Conservation (phyloP, 1,140 invertebrate genomes). For the Penaeus japonicus region DNA sequence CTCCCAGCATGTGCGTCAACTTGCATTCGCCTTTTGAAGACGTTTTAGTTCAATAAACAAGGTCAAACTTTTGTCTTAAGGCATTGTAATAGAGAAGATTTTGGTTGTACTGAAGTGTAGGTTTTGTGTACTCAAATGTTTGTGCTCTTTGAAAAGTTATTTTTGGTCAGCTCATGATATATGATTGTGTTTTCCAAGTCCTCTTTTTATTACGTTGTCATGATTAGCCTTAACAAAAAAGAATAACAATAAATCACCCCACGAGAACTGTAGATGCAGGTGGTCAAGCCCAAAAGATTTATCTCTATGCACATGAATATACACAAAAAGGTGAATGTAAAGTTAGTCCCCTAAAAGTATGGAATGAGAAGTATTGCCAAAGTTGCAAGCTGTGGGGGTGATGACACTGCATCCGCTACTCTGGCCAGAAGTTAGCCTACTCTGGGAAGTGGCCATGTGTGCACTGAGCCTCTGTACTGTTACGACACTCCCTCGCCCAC, state of each 20-base stretch:
- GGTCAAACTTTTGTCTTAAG: too few relatives aligned
- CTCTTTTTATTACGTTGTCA: too few relatives aligned
- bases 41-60: background rate
- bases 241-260: too few relatives aligned
- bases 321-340: slow-evolving; percentile 47
- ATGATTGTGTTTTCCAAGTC: too few relatives aligned
- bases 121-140: too few relatives aligned
- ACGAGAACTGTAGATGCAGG: background rate
- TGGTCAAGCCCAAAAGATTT: background rate
- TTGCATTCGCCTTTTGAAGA: slow-evolving; percentile 47
- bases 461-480: slow-evolving; percentile 43
- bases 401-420: slow-evolving; percentile 16
- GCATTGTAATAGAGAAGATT: too few relatives aligned
- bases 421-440: slow-evolving; percentile 26
- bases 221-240: too few relatives aligned
- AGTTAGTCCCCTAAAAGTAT: slow-evolving; percentile 17
- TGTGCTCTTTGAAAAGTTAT: too few relatives aligned
- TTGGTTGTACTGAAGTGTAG: too few relatives aligned
- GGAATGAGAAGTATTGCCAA: slow-evolving; percentile 26
- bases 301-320: background rate
- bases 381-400: slow-evolving; percentile 23
- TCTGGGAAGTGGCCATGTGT: slow-evolving; percentile 44
- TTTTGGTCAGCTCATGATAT: too few relatives aligned
- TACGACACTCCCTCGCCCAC: background rate
- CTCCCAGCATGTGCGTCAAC: slow-evolving; percentile 32